Conservation (phyloP, 2,888 invertebrate species). For the Psylliodes chrysocephalus region DNA sequence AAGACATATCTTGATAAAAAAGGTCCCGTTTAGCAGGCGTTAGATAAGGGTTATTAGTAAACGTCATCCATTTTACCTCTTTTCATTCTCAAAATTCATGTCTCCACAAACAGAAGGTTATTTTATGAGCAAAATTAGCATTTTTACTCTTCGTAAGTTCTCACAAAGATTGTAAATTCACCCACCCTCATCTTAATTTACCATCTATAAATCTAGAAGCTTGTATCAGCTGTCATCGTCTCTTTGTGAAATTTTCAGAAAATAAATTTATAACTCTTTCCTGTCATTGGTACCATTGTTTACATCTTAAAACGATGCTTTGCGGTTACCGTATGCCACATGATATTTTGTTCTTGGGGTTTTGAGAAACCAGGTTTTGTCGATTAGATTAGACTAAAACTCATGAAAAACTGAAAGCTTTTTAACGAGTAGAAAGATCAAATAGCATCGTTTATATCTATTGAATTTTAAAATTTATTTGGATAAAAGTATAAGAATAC, state of each 20-base stretch:
- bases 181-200: constrained; percentile 38
- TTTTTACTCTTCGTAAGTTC: constrained; percentile 30
- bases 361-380: background rate
- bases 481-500: no score
- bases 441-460: no score
- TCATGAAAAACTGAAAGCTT: no score
- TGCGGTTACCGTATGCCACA: constrained; percentile 34
- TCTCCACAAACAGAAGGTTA: background rate
- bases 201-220: constrained; percentile 35
- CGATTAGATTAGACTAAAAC: no score
- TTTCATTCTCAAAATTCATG: background rate
- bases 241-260: constrained; percentile 31
- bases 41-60: background rate
- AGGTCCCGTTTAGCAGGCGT: no score
- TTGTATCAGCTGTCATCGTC: constrained; percentile 35
- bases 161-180: constrained; percentile 25
- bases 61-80: background rate
- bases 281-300: constrained; percentile 43
- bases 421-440: no score
- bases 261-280: constrained; percentile 42
- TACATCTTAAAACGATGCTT: constrained; percentile 36
- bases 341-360: constrained; percentile 14
- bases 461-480: no score
- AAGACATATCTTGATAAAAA: no score
- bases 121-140: constrained; percentile 29